Evolutionary conservation across 2,113 vertebrate species (phyloP).

Genomic region (Oreochromis spilurus): DNA sequence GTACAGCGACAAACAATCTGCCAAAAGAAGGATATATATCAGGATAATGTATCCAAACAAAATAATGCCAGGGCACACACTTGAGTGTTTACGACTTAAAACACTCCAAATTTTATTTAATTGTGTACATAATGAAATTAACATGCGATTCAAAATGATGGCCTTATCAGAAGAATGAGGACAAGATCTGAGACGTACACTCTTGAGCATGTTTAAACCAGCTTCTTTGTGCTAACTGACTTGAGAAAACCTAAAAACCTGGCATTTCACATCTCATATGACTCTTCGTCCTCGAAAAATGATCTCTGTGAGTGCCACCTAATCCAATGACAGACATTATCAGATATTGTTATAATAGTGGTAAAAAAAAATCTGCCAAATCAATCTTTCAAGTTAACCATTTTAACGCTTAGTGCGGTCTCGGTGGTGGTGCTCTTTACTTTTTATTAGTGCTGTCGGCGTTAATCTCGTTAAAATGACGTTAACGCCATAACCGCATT

Average conservation of each 20-base stretch:
- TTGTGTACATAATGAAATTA: background rate
- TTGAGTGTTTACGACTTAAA: background rate
- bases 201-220: background rate
- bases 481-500: no score
- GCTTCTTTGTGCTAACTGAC: background rate
- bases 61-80: background rate
- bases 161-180: background rate
- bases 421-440: no score
- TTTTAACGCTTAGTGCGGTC: background rate
- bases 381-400: background rate
- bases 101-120: background rate
- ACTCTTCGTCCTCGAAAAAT: background rate
- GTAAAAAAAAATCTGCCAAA: background rate
- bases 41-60: background rate
- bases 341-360: background rate
- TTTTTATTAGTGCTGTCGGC: no score
- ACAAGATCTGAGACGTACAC: background rate
- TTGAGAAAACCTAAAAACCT: background rate
- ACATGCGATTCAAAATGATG: background rate
- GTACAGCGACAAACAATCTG: slow-evolving; percentile 93
- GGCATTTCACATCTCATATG: background rate
- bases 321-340: background rate
- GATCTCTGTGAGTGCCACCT: background rate
- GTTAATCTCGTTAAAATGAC: no score
- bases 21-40: background rate